Conservation (phyloP, 1,140 invertebrate species). For the Drosophila pandora region DNA sequence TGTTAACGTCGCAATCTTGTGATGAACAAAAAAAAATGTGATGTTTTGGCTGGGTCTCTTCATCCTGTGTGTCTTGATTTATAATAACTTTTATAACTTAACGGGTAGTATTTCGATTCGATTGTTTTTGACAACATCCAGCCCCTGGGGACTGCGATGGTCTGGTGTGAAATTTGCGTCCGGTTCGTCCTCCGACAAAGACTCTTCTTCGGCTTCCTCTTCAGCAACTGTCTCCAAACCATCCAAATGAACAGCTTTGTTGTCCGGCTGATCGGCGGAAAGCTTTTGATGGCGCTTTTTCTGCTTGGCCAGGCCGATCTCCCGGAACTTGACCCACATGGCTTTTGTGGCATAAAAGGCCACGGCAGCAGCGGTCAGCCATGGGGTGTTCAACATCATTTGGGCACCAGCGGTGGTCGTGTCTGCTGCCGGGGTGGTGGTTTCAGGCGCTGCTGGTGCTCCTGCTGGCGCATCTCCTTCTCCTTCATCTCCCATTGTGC, state of each 20-base stretch:
- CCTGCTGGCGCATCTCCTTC: neutral
- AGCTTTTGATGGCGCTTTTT: neutral
- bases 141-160: neutral
- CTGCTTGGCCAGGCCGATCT: constrained; percentile 5
- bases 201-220: neutral
- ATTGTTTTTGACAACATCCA: neutral
- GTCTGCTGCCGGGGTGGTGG: neutral
- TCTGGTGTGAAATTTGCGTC: neutral
- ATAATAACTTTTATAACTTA: neutral
- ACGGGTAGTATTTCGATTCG: neutral
- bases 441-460: neutral
- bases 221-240: neutral
- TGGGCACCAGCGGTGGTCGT: constrained; percentile 30
- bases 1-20: neutral
- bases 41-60: constrained; percentile 1
- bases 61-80: neutral
- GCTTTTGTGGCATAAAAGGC: constrained; percentile 30
- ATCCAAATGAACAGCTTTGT: neutral
- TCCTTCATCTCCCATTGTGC: constrained; percentile 2
- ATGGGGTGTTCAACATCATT: constrained; percentile 14
- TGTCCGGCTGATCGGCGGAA: neutral
- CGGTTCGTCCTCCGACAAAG: neutral
- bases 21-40: neutral
- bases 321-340: constrained; percentile 39
- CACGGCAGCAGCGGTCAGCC: constrained; percentile 30